Evolutionary conservation across 2,888 invertebrate species (phyloP), one percentile per base, ranked within the genome.

Genomic region (Tenodera sinensis): DNA sequence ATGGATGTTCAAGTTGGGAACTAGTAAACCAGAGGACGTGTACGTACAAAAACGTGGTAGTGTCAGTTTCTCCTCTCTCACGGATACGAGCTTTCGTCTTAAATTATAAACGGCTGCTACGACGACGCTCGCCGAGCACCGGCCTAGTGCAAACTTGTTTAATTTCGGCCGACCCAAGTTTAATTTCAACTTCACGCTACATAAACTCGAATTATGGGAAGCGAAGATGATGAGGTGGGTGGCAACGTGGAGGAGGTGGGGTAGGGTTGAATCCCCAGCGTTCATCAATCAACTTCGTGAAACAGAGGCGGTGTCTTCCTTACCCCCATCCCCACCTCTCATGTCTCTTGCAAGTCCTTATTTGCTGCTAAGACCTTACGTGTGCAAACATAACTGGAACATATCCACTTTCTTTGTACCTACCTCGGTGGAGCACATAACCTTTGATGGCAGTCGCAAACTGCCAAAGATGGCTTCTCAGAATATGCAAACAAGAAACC

Each of bases 211-310:
- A 87, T 87, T 87, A 87, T 87, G 87, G 87, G 83, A 83, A 30
- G n/a, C n/a, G 83, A 83, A 83, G 54, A 71, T 71, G 54, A 71
- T 71, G 54, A 71, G 54, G 54, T 71, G 82, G 87, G 83, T 71
- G 34, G n/a, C 14, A 87, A 82, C 82, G 82, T 81, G 82, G 83
- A 83, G 83, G 81, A 82, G 83, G 83, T 34, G 82, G 87, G 34
- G 83, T 42, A 34, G 81, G 87, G 83, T 42, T 42, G 34, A 87
- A 34, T 34, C 82, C 34, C 87, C 30, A 81, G 28, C 87, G 87
- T 87, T 87, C 87, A 87, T 87, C 87, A 87, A 87, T 87, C 87
- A 87, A 87, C 87, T 87, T 87, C 54, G 82, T 87, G 87, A 83
- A 87, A 87, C 87, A 87, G 82, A 87, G 83, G 54, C 81, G 42